These are phyloP conservation scores for Nannoperca australis DNA, from an alignment of 2,797 vertebrate genomes.

Conservation along the genomic window DNA sequence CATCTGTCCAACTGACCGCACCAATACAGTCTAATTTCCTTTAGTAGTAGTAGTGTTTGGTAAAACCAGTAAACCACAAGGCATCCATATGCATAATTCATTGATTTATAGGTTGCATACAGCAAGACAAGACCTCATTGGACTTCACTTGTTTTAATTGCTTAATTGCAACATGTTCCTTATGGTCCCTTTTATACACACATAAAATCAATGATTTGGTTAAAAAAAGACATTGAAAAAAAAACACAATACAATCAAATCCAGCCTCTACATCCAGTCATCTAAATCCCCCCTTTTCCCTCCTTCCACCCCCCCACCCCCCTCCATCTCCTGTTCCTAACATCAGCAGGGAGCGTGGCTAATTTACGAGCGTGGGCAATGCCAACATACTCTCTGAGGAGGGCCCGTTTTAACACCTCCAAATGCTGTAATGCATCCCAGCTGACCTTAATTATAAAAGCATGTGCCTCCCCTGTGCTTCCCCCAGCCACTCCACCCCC, in stretches of 20 bases:
- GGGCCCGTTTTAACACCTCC: conserved; percentile 88
- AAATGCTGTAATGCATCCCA: conserved; percentile 90
- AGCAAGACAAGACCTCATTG: conserved; percentile 13
- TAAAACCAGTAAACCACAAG: conserved; percentile 2
- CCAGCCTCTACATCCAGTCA: conserved; percentile 56
- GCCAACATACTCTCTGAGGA: conserved; percentile 87
- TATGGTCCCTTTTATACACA: conserved; percentile 39
- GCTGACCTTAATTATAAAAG: conserved; percentile 91
- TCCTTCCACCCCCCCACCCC: conserved; percentile 30
- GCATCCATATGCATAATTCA: conserved; percentile 24
- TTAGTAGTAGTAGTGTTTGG: not conserved
- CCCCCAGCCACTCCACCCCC: conserved; percentile 23
- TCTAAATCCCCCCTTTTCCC: conserved; percentile 28
- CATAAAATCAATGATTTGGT: conserved; percentile 55
- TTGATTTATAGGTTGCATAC: conserved; percentile 10
- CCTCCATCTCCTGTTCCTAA: conserved; percentile 56
- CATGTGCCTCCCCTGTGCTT: conserved; percentile 80
- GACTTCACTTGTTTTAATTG: conserved; percentile 22
- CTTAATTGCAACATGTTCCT: conserved; percentile 29
- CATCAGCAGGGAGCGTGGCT: conserved; percentile 81
- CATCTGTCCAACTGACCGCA: not conserved
- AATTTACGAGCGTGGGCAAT: conserved; percentile 87
- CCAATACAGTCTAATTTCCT: not conserved
- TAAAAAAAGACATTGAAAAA: conserved; percentile 16
- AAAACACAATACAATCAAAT: conserved; percentile 67